Percentiles rank a stretch among this genome's conserved stretches.
Evolutionary conservation across 2,888 invertebrate species (phyloP).

Genomic region (Formica aserva): DNA sequence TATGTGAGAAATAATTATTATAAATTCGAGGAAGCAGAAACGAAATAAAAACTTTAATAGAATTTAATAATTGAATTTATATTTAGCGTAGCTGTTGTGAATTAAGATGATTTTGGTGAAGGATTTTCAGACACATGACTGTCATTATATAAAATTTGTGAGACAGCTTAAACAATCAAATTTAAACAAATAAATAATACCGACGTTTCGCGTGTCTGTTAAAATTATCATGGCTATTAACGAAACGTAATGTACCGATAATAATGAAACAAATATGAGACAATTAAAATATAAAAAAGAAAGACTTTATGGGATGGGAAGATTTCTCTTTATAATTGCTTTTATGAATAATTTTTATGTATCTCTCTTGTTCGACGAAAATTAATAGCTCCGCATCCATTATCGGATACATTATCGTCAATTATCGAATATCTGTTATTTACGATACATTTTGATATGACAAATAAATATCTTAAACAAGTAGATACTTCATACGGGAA

Average conservation of each 20-base stretch:
- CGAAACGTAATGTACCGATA: conserved; percentile 8
- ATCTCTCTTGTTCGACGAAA: not conserved
- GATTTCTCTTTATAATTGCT: conserved; percentile 18
- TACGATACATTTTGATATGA: not conserved
- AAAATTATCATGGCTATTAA: conserved; percentile 22
- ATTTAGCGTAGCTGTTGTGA: not conserved
- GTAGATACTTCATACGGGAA: not conserved
- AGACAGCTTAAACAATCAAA: not conserved
- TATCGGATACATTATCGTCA: conserved; percentile 1
- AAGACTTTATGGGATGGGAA: not conserved
- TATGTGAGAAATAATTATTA: not conserved
- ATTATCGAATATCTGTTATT: conserved; percentile 30
- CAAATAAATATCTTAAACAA: conserved; percentile 17
- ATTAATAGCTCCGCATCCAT: conserved; percentile 9
- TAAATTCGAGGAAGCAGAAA: not conserved
- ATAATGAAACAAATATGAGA: conserved; percentile 12
- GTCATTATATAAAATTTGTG: not conserved
- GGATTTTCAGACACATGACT: not conserved
- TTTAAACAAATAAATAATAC: conserved; percentile 20
- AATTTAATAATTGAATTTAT: not conserved
- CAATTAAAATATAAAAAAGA: conserved; percentile 26
- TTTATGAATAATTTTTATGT: conserved; percentile 36
- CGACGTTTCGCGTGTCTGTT: not conserved
- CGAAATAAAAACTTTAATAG: not conserved
- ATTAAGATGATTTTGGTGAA: not conserved